Base-by-base conservation (phyloP, 35 echinoderm and acorn worm species). In the Chiridota heheva region DNA sequence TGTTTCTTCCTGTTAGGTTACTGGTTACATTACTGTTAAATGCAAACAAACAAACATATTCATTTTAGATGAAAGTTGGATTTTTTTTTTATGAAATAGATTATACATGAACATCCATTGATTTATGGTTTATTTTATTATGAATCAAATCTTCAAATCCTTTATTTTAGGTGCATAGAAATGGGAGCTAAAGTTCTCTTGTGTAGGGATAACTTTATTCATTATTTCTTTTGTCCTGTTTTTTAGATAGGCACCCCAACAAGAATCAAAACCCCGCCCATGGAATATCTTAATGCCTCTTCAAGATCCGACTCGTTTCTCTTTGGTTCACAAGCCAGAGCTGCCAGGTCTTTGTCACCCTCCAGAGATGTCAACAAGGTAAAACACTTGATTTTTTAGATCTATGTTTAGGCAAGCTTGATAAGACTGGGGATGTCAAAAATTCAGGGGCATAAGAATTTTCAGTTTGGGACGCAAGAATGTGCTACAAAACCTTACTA, bases 261-360 rank as follows among this genome's bases (percentile, higher is more conserved):
- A 57, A 87, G 88, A 63, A 65, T 97, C 40, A 87, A 97, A 41
- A 97, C 94, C 6, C 94, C 94, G 44, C 70, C 84, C 0, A 88
- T 97, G 79, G 83, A 81, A n/a, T 84, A 77, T 63, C 70, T 72
- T 33, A 96, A 86, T 51, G 56, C 94, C 60, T 73, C 85, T 25
- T 59, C 64, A 68, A 74, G 81, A 38, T 84, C 82, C 32, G 53
- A 96, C 61, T 89, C 91, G 62, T 96, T 86, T 51, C 67, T 96
- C 16, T 90, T 73, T 90, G 87, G 81, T 26, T 72, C 86, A 18
- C 86, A 80, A 34, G 55, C 81, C 6, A 96, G 81, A 70, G 66
- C 63, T 59, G 46, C 51, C 65, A 97, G 82, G 65, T 58, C 83
- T 31, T 68, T 82, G n/a, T 91, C 94, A 42, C 94, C 94, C 0